Evolutionary conservation across 2,797 vertebrate species (phyloP), one percentile per base, ranked within the genome.

Genomic region (Clamator glandarius): DNA sequence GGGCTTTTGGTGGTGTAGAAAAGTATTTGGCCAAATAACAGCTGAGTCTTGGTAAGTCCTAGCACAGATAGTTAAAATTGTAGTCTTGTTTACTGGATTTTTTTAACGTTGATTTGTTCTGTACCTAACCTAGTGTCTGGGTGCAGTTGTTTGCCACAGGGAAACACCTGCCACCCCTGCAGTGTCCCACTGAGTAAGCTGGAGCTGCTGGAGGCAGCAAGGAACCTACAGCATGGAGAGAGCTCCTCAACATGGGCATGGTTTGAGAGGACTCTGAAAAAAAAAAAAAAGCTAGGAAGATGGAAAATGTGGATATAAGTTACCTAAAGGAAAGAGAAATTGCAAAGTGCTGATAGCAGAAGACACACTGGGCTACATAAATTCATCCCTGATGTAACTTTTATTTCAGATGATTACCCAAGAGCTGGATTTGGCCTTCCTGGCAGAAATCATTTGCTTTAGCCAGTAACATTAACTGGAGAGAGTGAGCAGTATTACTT

Each of bases 391-490:
- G 12, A 33, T 16, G 50, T 58, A 88, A 82, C 80, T 84, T 89
- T 52, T 39, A 62, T 44, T 76, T 82, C 62, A 89, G 33, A 19
- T 4, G 8, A 41, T 68, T 66, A 46, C 41, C 35, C 70, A 59
- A 82, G 95, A 90, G 61, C 39, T 61, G 87, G 42, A 67, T 74
- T 91, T 84, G 82, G 59, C 67, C 59, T 44, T 28, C 48, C 41
- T 44, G n/a, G 63, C n/a, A 93, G 68, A 84, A 91, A 84, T 50
- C 28, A 39, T 54, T 70, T 77, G 68, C 35, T 80, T 89, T 75
- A 87, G 67, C 33, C 55, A 41, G 63, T 18, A 76, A 64, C 1
- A 10, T 78, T 91, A 89, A 91, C 72, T 85, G 79, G 54, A 28
- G 80, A 78, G 85, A 91, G 46, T 33, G 58, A 84, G 78, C 50